phyloP scores from a whole-genome alignment of 2,797 vertebrate genomes.

The Lepilemur septentrionalis region DNA sequence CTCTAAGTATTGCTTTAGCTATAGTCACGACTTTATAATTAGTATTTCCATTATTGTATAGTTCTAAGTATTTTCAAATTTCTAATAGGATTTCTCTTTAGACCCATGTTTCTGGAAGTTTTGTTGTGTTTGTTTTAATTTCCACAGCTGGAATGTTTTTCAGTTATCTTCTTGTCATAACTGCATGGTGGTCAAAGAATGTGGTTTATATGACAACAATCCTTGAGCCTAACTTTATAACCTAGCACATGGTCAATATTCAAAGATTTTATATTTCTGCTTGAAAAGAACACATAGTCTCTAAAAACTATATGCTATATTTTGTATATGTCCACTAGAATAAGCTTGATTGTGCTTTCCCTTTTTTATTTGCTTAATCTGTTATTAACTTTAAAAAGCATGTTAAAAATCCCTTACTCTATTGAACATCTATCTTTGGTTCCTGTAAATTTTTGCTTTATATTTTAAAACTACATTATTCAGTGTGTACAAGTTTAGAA shows the following conservation, averaged over 20 bases:
- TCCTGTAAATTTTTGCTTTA: neutral
- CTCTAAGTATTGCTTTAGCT: neutral
- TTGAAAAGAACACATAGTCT: neutral
- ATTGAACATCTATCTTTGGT: neutral
- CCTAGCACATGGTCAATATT: neutral
- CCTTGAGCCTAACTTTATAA: neutral
- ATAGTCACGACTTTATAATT: neutral
- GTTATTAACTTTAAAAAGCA: neutral
- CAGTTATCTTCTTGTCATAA: neutral
- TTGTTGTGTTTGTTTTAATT: neutral
- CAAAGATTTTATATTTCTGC: neutral
- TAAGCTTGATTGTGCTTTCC: neutral
- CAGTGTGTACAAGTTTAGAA: neutral
- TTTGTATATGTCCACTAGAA: neutral
- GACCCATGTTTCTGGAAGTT: neutral
- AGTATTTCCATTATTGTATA: neutral
- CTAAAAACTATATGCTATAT: neutral
- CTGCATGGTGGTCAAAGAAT: neutral
- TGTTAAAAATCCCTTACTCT: neutral
- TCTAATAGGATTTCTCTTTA: neutral
- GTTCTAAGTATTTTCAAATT: neutral
- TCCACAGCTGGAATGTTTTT: neutral
- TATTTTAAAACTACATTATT: neutral
- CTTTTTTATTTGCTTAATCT: neutral
- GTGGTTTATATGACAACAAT: neutral